phyloP scores from a whole-genome alignment of 1,140 invertebrate genomes.

The Pygmarrhopalites habei region DNA sequence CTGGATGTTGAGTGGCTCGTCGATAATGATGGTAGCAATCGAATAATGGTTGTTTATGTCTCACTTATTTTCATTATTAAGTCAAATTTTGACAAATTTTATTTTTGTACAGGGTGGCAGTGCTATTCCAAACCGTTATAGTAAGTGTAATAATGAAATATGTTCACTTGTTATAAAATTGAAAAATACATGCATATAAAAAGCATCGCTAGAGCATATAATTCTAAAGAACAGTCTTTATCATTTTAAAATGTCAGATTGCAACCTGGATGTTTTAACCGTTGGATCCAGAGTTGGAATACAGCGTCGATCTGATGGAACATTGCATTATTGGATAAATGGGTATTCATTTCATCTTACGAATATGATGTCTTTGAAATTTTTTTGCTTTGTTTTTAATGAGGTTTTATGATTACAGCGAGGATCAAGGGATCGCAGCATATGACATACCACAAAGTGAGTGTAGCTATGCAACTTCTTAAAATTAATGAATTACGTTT shows the following conservation, averaged over 20 bases:
- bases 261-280: conserved; percentile 70
- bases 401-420: conserved; percentile 35
- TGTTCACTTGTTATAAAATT: too few species aligned
- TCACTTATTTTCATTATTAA: background rate
- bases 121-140: background rate
- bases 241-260: too few species aligned
- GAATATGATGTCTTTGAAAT: too few species aligned
- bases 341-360: conserved; percentile 46
- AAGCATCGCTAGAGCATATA: too few species aligned
- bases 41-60: conserved; percentile 2
- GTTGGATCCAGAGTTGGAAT: conserved; percentile 74
- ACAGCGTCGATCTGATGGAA: conserved; percentile 75
- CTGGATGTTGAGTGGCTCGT: conserved; percentile 79
- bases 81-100: too few species aligned
- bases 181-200: too few species aligned
- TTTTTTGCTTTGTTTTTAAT: too few species aligned
- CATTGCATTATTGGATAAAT: conserved; percentile 82
- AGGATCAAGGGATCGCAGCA: conserved; percentile 82
- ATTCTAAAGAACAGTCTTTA: too few species aligned
- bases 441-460: conserved; percentile 63
- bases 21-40: conserved; percentile 49
- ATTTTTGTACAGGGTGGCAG: background rate
- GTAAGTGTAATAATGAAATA: background rate
- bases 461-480: conserved; percentile 10
- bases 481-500: background rate